phyloP scores from a whole-genome alignment of 2,797 vertebrate species.

The Vultur gryphus region DNA sequence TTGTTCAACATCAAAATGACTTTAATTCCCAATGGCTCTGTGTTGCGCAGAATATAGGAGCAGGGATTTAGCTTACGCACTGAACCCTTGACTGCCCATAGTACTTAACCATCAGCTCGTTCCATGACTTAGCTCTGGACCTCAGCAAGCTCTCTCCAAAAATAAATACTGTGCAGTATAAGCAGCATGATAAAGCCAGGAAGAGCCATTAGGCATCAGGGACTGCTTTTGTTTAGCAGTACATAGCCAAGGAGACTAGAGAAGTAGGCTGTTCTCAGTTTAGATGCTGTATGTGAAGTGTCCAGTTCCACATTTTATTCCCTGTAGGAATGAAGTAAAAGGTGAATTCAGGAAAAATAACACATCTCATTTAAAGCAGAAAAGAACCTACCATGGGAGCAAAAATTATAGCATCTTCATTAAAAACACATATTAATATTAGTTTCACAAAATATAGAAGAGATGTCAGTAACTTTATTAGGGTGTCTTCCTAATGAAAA shows the following conservation, averaged over 20 bases:
- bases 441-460: not conserved
- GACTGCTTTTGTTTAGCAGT: not conserved
- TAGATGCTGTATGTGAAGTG: not conserved
- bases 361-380: not conserved
- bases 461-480: not conserved
- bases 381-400: not conserved
- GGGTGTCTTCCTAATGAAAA: not conserved
- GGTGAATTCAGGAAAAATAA: not conserved
- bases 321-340: not conserved
- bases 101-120: not conserved
- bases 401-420: not conserved
- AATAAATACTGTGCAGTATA: not conserved
- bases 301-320: not conserved
- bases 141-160: not conserved
- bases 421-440: not conserved
- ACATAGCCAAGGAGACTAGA: not conserved
- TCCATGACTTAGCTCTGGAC: not conserved
- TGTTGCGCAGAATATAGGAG: rapidly evolving
- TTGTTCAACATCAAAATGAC: not conserved
- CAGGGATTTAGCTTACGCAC: not conserved
- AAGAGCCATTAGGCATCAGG: not conserved
- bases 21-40: not conserved
- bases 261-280: not conserved
- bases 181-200: not conserved
- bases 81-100: not conserved